Evolutionary conservation across 2,797 vertebrate genomes (phyloP), one percentile per base, ranked within the genome.

Genomic region (Pitangus sulphuratus): DNA sequence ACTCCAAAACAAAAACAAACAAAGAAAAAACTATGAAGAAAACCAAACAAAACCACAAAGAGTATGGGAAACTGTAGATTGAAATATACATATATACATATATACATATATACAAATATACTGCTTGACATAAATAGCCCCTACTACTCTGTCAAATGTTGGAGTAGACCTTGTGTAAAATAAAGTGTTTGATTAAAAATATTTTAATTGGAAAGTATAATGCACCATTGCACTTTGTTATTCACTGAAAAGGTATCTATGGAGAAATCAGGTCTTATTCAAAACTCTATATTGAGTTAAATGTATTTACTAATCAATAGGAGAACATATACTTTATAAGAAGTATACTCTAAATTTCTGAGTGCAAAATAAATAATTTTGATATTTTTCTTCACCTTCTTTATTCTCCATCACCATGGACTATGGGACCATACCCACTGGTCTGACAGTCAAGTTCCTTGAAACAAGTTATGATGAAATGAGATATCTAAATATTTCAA

Each of bases 201-300:
- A 87, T 89, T 97, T 87, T 81, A 84, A 87, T 61, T 92, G 35
- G 60, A 87, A 97, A 85, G 17, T 53, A 70, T 90, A 81, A 96
- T 87, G 35, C 31, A 78, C 8, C 33, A 48, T 44, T 16, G 31
- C 10, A 19, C 8, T 71, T 81, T 24, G 5, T 75, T 78, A 47
- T 56, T 80, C 8, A 50, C 53, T 39, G 33, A 45, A 86, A 76
- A 68, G 18, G 4, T 66, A 66, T 20, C 21, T 45, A 28, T 30
- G 12, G 10, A 85, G 19, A 40, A 78, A 88, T 25, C 4, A 25
- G 39, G 42, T 92, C 24, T 75, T 91, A 40, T 65, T 42, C 19
- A 18, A 87, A 83, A 75, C 18, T 50, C 44, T 39, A 0, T 78
- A 69, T 15, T 42, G 37, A 71, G 31, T 71, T 45, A 90, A 68